Evolutionary conservation across 2,888 invertebrate species (phyloP).

Genomic region (Erebia palarica): DNA sequence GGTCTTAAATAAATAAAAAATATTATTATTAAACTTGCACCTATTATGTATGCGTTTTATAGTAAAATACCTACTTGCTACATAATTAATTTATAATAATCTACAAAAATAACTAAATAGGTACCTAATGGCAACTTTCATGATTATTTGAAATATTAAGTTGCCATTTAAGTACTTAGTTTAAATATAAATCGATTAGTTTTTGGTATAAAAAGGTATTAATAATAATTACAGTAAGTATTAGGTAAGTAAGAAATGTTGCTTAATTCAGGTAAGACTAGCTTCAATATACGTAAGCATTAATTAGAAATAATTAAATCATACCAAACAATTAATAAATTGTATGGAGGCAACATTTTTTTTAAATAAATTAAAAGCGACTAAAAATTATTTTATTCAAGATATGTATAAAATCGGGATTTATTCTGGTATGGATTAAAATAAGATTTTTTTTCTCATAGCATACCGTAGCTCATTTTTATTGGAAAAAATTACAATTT

Average conservation of each 20-base stretch:
- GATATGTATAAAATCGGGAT: slow-evolving; percentile 13
- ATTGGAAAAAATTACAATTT: slow-evolving; percentile 85
- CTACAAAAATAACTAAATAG: neutral
- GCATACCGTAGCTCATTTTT: neutral
- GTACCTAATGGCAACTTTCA: too few relatives aligned
- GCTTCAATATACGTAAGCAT: neutral
- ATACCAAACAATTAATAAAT: neutral
- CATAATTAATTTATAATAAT: neutral
- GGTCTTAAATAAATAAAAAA: neutral
- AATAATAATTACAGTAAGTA: neutral
- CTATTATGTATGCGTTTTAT: neutral
- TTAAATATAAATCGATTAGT: neutral
- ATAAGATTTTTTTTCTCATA: neutral
- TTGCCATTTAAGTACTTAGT: neutral
- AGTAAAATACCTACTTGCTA: slow-evolving; percentile 12
- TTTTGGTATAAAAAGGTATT: slow-evolving; percentile 10
- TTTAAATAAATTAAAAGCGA: neutral
- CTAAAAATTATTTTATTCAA: neutral
- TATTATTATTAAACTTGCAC: neutral
- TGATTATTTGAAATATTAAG: neutral
- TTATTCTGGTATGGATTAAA: neutral
- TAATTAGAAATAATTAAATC: neutral
- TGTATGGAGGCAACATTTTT: neutral
- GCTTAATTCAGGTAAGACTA: slow-evolving; percentile 6
- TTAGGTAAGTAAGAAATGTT: neutral